Percentiles rank a stretch among this genome's conserved stretches.
Evolutionary conservation across 2,888 invertebrate species (phyloP).

Genomic region (Drosophila pegasa): DNA sequence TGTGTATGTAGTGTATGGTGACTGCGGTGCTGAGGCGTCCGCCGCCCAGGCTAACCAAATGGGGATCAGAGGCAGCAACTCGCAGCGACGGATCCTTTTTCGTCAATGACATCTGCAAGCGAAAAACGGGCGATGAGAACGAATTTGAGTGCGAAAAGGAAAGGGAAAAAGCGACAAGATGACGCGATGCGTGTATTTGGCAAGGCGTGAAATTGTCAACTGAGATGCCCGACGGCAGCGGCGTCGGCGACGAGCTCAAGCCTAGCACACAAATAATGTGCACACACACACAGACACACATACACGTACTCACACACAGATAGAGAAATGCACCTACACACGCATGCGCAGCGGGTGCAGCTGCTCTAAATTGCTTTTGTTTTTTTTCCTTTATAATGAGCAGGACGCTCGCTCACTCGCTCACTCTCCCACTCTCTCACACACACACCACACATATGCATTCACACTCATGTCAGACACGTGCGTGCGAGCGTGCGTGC

Average conservation of each 20-base stretch:
- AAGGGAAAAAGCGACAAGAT: constrained; percentile 14
- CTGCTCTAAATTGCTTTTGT: constrained; percentile 57
- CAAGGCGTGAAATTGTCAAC: constrained; percentile 62
- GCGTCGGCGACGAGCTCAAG: constrained; percentile 19
- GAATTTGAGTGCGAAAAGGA: constrained; percentile 13
- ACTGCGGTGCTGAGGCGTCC: constrained; percentile 96
- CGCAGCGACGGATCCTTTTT: constrained; percentile 86
- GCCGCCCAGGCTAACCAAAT: constrained; percentile 95
- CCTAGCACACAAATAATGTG: constrained; percentile 23
- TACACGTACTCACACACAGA: constrained; percentile 4
- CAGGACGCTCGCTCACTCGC: constrained; percentile 30
- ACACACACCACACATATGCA: constrained; percentile 7
- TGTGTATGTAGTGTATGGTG: constrained; percentile 94
- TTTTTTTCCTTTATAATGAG: constrained; percentile 36
- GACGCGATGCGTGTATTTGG: constrained; percentile 53
- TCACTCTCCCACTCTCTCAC: not conserved
- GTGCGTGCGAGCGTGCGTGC: constrained; percentile 8
- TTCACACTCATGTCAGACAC: constrained; percentile 1
- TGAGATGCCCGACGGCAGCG: constrained; percentile 36
- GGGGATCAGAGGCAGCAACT: constrained; percentile 92
- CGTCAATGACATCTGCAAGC: constrained; percentile 84
- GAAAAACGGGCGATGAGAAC: constrained; percentile 26
- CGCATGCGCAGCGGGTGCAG: constrained; percentile 42
- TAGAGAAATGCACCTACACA: constrained; percentile 5
- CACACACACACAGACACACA: not conserved